Conservation (phyloP, 2,797 vertebrate species). For the Furcifer pardalis region DNA sequence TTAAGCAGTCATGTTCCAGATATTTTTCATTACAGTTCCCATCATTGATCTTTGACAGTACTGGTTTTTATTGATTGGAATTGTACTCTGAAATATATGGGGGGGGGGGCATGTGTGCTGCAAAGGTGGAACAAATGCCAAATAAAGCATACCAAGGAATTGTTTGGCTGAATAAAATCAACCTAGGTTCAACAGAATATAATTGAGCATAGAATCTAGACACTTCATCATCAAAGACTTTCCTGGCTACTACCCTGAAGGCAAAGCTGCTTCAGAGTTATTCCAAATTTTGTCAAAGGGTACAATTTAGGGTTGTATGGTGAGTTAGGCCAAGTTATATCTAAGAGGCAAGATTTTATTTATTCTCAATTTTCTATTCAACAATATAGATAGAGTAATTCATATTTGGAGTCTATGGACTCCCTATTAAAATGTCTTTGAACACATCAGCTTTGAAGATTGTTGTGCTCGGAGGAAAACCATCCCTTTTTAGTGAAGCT, state of each 20-base stretch:
- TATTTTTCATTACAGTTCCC: not conserved
- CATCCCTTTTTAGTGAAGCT: constrained; percentile 13
- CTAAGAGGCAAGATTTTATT: constrained; percentile 2
- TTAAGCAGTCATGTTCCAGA: not conserved
- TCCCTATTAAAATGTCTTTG: not conserved
- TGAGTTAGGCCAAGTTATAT: not conserved
- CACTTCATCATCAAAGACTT: not conserved
- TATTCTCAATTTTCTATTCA: not conserved
- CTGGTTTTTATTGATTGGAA: not conserved
- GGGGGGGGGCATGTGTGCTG: not conserved
- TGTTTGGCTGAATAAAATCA: not conserved
- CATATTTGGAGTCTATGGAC: not conserved
- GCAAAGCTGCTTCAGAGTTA: constrained; percentile 20
- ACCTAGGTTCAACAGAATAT: not conserved
- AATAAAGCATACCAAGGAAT: not conserved
- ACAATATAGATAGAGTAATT: not conserved
- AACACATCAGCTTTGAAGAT: constrained; percentile 30
- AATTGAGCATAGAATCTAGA: not conserved
- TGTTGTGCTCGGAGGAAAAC: constrained; percentile 5
- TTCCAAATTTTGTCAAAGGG: not conserved
- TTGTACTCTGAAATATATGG: not conserved
- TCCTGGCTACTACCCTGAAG: not conserved
- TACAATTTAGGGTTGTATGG: constrained; percentile 15
- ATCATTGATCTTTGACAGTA: not conserved
- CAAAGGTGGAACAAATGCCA: not conserved